Conservation (phyloP, 1,140 invertebrate genomes). For the Carcinoscorpius rotundicauda region DNA sequence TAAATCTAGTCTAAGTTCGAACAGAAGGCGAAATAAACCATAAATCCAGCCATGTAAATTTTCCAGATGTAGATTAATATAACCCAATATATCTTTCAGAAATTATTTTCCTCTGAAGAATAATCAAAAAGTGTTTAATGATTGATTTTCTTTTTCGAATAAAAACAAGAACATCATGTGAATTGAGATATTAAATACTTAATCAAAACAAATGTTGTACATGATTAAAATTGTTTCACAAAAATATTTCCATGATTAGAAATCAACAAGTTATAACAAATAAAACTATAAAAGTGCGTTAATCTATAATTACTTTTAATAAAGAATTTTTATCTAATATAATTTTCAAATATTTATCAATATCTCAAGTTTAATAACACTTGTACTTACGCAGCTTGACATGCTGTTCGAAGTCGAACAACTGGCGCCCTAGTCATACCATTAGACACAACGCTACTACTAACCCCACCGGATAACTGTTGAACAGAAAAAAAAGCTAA, state of each 20-base stretch:
- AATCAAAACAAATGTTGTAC: not conserved
- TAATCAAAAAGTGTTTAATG: too few relatives aligned
- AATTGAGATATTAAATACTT: too few relatives aligned
- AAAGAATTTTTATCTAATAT: constrained; percentile 74
- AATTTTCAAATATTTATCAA: constrained; percentile 61
- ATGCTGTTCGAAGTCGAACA: constrained; percentile 65
- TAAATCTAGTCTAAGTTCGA: too few relatives aligned
- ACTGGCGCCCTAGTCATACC: constrained; percentile 95
- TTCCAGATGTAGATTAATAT: too few relatives aligned
- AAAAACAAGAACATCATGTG: too few relatives aligned
- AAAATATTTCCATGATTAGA: not conserved
- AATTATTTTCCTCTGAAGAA: too few relatives aligned
- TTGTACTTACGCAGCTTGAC: constrained; percentile 60
- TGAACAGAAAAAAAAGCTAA: not conserved
- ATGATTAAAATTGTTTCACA: constrained; percentile 1
- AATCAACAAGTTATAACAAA: too few relatives aligned
- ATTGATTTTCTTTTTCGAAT: too few relatives aligned
- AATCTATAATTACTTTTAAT: constrained; percentile 32
- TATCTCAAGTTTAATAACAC: constrained; percentile 60
- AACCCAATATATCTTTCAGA: too few relatives aligned
- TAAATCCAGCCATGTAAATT: too few relatives aligned
- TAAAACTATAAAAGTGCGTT: too few relatives aligned
- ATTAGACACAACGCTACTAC: constrained; percentile 65
- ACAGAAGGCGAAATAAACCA: too few relatives aligned
- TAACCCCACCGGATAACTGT: constrained; percentile 48